Conservation (phyloP, 2,113 vertebrate species). For the Coracopsis vasa region DNA sequence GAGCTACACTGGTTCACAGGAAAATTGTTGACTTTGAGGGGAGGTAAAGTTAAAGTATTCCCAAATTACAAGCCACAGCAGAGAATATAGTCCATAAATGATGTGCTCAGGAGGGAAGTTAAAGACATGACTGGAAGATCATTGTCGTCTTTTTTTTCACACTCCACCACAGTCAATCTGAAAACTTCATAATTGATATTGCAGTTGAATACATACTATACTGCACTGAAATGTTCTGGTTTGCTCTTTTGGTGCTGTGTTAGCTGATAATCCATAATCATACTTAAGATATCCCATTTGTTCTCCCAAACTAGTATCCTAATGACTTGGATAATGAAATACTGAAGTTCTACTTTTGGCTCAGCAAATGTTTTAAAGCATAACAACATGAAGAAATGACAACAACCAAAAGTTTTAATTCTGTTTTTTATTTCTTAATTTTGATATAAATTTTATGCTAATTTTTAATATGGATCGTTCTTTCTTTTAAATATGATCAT, state of each 20-base stretch:
- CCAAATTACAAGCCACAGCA: neutral
- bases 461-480: neutral
- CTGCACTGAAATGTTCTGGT: neutral
- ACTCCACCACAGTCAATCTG: neutral
- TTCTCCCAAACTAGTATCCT: neutral
- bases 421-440: neutral
- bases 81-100: neutral
- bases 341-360: neutral
- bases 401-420: neutral
- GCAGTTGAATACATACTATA: neutral
- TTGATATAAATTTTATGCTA: neutral
- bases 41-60: neutral
- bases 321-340: neutral
- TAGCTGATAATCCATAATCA: neutral
- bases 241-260: neutral
- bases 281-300: neutral
- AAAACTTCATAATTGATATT: neutral
- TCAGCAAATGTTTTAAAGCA: neutral
- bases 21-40: neutral
- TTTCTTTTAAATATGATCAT: neutral
- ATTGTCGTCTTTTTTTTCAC: neutral
- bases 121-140: neutral
- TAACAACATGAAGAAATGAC: neutral
- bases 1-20: neutral
- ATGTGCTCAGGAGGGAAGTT: neutral